Conservation (phyloP, 2,888 invertebrate genomes). For the Lasioglossum figueresi region DNA sequence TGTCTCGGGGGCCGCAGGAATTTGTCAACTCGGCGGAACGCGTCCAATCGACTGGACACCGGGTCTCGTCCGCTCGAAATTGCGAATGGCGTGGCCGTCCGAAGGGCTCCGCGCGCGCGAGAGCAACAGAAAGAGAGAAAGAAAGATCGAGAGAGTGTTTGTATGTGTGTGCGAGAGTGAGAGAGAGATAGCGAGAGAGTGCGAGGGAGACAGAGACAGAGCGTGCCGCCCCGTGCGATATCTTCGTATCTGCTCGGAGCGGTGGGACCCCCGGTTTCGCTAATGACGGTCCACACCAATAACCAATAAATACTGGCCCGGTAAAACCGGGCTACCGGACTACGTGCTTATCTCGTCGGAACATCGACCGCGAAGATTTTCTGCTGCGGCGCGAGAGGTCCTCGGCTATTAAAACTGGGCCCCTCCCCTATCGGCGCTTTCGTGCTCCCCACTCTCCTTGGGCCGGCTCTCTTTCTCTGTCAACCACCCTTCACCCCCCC, state of each 20-base stretch:
- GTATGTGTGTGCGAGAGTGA: too few species aligned
- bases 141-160: background rate
- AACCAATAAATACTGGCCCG: slow-evolving; percentile 81
- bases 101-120: slow-evolving; percentile 1
- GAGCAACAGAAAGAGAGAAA: background rate
- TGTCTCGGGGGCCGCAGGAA: slow-evolving; percentile 41
- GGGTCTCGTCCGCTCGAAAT: slow-evolving; percentile 43
- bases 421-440: slow-evolving; percentile 55
- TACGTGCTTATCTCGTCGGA: slow-evolving; percentile 79
- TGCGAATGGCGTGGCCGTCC: slow-evolving; percentile 34
- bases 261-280: slow-evolving; percentile 77
- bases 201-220: slow-evolving; percentile 21
- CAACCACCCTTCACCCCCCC: background rate
- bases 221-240: slow-evolving; percentile 72
- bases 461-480: background rate
- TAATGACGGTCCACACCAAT: slow-evolving; percentile 83
- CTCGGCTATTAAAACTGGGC: slow-evolving; percentile 65
- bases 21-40: slow-evolving; percentile 56
- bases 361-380: slow-evolving; percentile 72
- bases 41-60: slow-evolving; percentile 34
- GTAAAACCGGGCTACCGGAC: slow-evolving; percentile 80
- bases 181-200: background rate
- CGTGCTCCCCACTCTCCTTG: slow-evolving; percentile 23
- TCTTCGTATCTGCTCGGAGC: slow-evolving; percentile 76
- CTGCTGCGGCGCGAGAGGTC: slow-evolving; percentile 59